These are phyloP conservation scores for Pipa parva DNA, from an alignment of 2,113 vertebrate genomes.

Conservation along the genomic window DNA sequence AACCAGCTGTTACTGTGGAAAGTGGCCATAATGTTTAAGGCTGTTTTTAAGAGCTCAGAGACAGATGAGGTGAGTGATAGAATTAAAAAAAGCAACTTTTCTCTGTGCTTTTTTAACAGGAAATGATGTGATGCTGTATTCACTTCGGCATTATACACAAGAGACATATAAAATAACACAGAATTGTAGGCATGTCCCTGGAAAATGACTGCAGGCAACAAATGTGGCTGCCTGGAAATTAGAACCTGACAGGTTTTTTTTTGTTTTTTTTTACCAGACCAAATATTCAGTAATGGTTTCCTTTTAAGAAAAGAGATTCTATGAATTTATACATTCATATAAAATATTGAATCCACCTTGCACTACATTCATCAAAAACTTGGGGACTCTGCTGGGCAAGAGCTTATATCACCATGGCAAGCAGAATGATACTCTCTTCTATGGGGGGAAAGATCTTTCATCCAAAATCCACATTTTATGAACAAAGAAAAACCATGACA, in stretches of 20 bases:
- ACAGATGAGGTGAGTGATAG: conserved; percentile 33
- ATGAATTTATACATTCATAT: not conserved
- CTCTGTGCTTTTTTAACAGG: not conserved
- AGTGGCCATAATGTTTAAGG: conserved; percentile 27
- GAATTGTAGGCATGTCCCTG: conserved; percentile 15
- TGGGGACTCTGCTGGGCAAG: too few species aligned
- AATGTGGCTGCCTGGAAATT: not conserved
- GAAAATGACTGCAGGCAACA: not conserved
- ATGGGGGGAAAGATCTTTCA: too few species aligned
- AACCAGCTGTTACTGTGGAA: conserved; percentile 49
- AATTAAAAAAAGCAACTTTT: conserved; percentile 19
- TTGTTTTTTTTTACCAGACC: not conserved
- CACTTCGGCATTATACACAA: conserved; percentile 25
- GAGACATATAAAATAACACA: conserved; percentile 28
- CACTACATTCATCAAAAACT: too few species aligned
- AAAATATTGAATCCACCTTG: not conserved
- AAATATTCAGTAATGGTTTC: conserved; percentile 7
- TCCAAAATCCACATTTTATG: too few species aligned
- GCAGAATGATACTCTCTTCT: too few species aligned
- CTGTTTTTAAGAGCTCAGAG: conserved; percentile 39
- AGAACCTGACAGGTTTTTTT: not conserved
- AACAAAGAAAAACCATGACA: too few species aligned
- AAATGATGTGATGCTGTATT: conserved; percentile 40
- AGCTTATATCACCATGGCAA: too few species aligned
- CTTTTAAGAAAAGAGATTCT: not conserved